Evolutionary conservation across 2,113 vertebrate genomes (phyloP), one percentile per base, ranked within the genome.

Genomic region (Tamias sibiricus): DNA sequence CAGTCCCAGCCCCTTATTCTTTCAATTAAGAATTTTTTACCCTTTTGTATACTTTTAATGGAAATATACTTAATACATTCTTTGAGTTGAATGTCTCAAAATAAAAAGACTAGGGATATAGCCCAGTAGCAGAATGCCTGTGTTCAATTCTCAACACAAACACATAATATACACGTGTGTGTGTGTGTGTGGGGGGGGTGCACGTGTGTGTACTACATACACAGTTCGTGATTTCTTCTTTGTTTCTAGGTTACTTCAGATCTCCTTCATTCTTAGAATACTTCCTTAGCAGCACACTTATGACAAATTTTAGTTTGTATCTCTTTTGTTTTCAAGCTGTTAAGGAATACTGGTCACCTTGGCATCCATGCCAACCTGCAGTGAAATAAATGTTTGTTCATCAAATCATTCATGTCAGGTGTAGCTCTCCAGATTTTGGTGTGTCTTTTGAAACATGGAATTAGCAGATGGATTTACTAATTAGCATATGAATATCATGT

Each of bases 361-460:
- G 62, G 71, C 57, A 87, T 54, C 59, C 26, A 79, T 17, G 49
- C 8, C 75, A 12, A 10, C 76, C 4, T 26, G 77, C 49, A 66
- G 6, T 85, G 32, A 90, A 32, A 69, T 47, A 74, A 62, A 68
- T 94, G 26, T 84, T 92, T 83, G 49, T 91, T 71, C 44, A 54
- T 49, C 14, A 66, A 62, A 87, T 81, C 24, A 77, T 59, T 86
- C 66, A 71, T 37, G 40, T 86, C 30, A 90, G 49, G 49, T 85
- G 81, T 91, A 76, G 19, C 13, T 81, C 54, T 95, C 40, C 74
- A 82, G 68, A 87, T 76, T 89, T 84, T 87, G 37, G 6, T 91
- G 10, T 57, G 13, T 71, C n/a, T 79, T 84, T 92, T 90, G 80
- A 82, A 92, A 72, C 66, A 66, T 19, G 5, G 30, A 74, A 79